Conservation (phyloP, 2,113 vertebrate genomes). For the Megaceryle torquata region DNA sequence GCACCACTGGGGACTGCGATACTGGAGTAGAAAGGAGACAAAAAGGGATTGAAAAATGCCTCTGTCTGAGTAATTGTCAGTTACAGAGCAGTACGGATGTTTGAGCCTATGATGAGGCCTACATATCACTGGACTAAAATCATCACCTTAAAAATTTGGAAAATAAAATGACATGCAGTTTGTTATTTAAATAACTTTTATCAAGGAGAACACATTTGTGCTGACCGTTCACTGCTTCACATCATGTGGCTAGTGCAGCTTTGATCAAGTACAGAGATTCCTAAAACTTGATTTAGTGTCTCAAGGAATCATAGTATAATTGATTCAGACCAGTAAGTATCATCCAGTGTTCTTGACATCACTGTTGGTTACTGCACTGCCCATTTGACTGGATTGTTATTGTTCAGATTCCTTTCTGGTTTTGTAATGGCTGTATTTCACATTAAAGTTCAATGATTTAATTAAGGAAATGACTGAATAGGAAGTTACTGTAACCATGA, state of each 20-base stretch:
- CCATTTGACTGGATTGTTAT: conserved; percentile 42
- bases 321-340: conserved; percentile 63
- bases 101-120: background rate
- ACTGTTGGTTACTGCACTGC: background rate
- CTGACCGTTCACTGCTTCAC: background rate
- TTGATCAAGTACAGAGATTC: background rate
- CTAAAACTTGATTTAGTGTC: background rate
- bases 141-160: background rate
- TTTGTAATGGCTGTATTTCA: conserved; percentile 62
- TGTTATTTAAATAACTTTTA: background rate
- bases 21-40: background rate
- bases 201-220: background rate
- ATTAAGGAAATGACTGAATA: conserved; percentile 74
- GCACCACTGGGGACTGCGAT: fast-evolving
- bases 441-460: conserved; percentile 66
- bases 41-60: background rate
- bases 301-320: conserved; percentile 7
- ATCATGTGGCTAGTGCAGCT: background rate
- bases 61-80: background rate
- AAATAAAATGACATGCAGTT: background rate
- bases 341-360: conserved; percentile 33
- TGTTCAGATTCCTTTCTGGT: conserved; percentile 65
- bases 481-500: conserved; percentile 66
- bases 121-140: background rate
- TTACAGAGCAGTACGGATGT: background rate